A percentile compares a stretch with the other conserved stretches of the same genome.
Conservation (phyloP, 2,888 invertebrate species). For the Dromius quadrimaculatus region DNA sequence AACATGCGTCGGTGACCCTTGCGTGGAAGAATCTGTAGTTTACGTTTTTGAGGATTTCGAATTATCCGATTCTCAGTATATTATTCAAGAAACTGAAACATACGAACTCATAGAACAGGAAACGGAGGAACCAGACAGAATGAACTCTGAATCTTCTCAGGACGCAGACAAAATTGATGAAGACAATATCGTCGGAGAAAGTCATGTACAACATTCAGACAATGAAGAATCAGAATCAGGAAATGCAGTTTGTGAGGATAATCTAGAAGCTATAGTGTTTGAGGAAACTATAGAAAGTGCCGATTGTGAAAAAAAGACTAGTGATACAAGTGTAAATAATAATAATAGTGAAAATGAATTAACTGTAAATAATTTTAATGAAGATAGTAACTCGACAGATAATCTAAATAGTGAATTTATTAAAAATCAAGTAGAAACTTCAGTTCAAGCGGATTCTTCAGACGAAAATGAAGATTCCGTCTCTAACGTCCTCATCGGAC, state of each 20-base stretch:
- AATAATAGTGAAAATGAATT: constrained; percentile 23
- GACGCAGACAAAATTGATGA: background rate
- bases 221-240: background rate
- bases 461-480: constrained; percentile 23
- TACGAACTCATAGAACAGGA: background rate
- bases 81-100: constrained; percentile 24
- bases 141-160: constrained; percentile 11
- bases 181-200: background rate
- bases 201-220: too few species aligned
- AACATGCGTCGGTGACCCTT: constrained; percentile 31
- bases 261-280: background rate
- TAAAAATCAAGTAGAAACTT: background rate
- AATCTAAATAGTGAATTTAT: constrained; percentile 5
- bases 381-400: constrained; percentile 22
- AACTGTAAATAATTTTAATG: constrained; percentile 21
- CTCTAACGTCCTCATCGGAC: background rate
- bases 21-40: constrained; percentile 41
- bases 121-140: background rate
- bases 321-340: constrained; percentile 28
- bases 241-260: background rate
- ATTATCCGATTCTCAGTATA: constrained; percentile 17
- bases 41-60: constrained; percentile 46
- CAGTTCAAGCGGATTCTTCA: background rate
- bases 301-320: too few species aligned
- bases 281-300: too few species aligned